These are phyloP conservation scores for Unio pictorum DNA, from an alignment of 2,888 invertebrate species.

Conservation along the genomic window DNA sequence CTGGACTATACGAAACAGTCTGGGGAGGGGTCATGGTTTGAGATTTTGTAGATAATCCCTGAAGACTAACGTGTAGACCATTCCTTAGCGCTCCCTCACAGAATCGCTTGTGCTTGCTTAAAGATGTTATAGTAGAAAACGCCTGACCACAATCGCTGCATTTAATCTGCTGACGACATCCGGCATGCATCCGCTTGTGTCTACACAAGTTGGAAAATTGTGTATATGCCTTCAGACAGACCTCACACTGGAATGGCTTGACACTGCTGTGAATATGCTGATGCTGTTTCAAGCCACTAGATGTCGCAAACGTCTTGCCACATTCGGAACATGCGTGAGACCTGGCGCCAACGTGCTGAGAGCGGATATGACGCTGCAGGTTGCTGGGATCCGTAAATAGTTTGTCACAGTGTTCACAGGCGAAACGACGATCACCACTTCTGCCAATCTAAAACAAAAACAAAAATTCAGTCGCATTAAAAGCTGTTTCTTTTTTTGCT, in stretches of 20 bases:
- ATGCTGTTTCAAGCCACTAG: conserved; percentile 98
- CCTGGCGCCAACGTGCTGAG: conserved; percentile 94
- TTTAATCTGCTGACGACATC: conserved; percentile 92
- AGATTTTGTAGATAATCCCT: conserved; percentile 21
- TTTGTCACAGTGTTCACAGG: conserved; percentile 85
- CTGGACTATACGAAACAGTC: conserved; percentile 33
- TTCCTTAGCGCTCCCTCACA: conserved; percentile 83
- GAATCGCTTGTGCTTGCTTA: conserved; percentile 96
- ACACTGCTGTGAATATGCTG: conserved; percentile 98
- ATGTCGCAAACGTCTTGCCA: conserved; percentile 98
- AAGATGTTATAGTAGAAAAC: conserved; percentile 90
- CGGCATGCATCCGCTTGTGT: conserved; percentile 98
- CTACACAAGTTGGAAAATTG: conserved; percentile 99
- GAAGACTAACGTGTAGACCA: conserved; percentile 49
- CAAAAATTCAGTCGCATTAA: too few relatives aligned
- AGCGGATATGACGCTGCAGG: conserved; percentile 95
- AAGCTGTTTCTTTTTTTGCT: too few relatives aligned
- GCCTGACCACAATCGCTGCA: conserved; percentile 94
- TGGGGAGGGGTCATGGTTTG: conserved; percentile 9
- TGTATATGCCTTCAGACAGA: conserved; percentile 95
- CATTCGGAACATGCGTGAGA: conserved; percentile 95
- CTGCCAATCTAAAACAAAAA: conserved; percentile 13
- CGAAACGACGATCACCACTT: conserved; percentile 78
- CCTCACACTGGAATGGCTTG: conserved; percentile 94
- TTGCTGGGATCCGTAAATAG: conserved; percentile 94